These are phyloP conservation scores for Uropetala carovei DNA, from an alignment of 2,888 invertebrate species.

Conservation along the genomic window DNA sequence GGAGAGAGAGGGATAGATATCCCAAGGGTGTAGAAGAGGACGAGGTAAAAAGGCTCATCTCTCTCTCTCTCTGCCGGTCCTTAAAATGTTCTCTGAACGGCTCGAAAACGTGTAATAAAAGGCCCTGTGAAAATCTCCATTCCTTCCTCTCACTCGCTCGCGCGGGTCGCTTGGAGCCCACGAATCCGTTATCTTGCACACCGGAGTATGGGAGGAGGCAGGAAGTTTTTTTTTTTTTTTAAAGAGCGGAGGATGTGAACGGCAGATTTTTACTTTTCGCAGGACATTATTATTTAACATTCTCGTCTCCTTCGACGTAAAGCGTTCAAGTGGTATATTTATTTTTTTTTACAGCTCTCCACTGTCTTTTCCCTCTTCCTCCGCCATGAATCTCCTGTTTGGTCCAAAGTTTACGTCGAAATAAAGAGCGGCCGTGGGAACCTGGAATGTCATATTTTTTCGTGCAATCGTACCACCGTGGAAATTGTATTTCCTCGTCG, in stretches of 20 bases:
- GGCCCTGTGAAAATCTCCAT: slow-evolving; percentile 2
- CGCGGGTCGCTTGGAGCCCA: neutral
- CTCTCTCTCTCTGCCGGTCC: neutral
- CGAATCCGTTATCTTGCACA: neutral
- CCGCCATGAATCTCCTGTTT: too few relatives aligned
- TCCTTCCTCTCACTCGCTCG: neutral
- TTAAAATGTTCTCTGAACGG: neutral
- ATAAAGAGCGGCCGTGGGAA: neutral
- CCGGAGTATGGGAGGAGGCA: neutral
- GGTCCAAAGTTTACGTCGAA: neutral
- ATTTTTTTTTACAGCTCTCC: neutral
- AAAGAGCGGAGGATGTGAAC: neutral
- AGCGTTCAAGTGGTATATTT: neutral
- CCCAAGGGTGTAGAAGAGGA: neutral
- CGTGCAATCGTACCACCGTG: neutral
- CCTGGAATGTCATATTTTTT: neutral
- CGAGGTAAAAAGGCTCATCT: neutral
- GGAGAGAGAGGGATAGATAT: neutral
- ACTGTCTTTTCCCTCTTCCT: neutral
- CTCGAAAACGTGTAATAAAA: neutral
- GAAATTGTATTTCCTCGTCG: neutral
- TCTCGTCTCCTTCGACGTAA: neutral
- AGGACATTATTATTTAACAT: neutral
- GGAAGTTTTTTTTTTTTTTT: too few relatives aligned
- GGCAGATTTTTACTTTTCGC: neutral